Base-by-base conservation (phyloP, 2,113 vertebrate species). In the Anarhynchus alexandrinus region DNA sequence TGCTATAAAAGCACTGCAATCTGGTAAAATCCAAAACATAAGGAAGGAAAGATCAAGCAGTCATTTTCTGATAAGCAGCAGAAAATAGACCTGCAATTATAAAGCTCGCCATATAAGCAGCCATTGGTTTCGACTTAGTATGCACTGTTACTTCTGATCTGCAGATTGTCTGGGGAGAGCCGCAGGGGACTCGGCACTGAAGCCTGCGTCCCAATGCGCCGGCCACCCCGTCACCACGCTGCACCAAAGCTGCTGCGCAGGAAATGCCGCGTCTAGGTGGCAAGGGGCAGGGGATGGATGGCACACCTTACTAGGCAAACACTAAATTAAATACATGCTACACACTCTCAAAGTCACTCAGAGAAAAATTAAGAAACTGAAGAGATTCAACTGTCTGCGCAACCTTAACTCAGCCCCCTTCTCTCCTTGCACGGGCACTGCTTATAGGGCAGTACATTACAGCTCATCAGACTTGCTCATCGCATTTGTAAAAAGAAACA, bases 171-270 rank as follows among this genome's bases (percentile, higher is more conserved):
- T 9, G 30, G 49, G 58, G 15, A 51, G 23, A 42, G 40, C 40
- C 74, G 69, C 36, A 10, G 18, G 12, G 23, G 21, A 16, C 20
- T 4, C 6, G 0, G 23, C 38, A 17, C 11, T 1, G 3, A 15
- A 19, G 9, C 17, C 26, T 5, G 20, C 32, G 12, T 9, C 12
- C 8, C 47, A 32, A 9, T 3, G 20, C 2, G 1, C 54, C 3
- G 9, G 38, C n/a, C 7, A 7, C 6, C 4, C 32, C 5, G 7
- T n/a, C 47, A 59, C 21, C 52, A 14, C 38, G 2, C 4, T 15
- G n/a, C 32, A 40, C 19, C 59, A 32, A 49, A 77, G 20, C 6
- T 8, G 1, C 29, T 2, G 5, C 15, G n/a, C 9, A 4, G 61
- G 19, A 47, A 42, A 21, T 11, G 19, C 43, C 54, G 52, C 18